Evolutionary conservation across 2,113 vertebrate species (phyloP).

Genomic region (Ardeotis arabs): DNA sequence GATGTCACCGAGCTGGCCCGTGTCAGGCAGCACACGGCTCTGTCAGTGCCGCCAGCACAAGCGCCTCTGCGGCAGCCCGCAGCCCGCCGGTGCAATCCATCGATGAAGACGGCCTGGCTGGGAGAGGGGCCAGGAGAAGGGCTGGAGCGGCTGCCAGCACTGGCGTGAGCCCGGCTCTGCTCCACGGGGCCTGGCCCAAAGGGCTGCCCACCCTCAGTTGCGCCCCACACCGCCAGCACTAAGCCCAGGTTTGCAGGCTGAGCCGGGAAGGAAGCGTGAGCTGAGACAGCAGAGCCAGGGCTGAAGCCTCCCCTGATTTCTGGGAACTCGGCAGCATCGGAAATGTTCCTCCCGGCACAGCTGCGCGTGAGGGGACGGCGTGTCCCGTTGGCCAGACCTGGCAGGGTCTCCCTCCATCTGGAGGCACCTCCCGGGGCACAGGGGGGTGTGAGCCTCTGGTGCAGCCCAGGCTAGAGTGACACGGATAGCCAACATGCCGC

Average conservation of each 20-base stretch:
- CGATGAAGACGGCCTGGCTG: neutral
- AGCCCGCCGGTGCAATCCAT: neutral
- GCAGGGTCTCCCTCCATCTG: accelerated
- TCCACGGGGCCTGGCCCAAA: neutral
- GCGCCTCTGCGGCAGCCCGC: neutral
- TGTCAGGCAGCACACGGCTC: neutral
- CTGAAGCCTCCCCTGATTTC: neutral
- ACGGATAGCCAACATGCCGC: neutral
- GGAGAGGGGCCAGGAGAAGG: constrained; percentile 1
- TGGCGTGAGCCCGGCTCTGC: neutral
- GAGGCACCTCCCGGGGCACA: neutral
- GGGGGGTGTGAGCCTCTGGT: accelerated
- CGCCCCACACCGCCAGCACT: accelerated
- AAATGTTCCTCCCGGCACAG: neutral
- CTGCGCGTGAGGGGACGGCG: neutral
- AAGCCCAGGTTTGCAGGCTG: neutral
- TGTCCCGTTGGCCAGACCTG: neutral
- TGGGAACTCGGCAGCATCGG: neutral
- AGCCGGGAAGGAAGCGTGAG: neutral
- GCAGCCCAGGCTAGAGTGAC: neutral
- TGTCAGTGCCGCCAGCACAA: neutral
- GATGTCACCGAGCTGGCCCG: constrained; percentile 5
- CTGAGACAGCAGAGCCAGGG: neutral
- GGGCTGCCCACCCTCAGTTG: neutral
- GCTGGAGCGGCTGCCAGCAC: neutral